Evolutionary conservation across 2,113 vertebrate genomes (phyloP), one percentile per base, ranked within the genome.

Genomic region (Hemicordylus capensis): DNA sequence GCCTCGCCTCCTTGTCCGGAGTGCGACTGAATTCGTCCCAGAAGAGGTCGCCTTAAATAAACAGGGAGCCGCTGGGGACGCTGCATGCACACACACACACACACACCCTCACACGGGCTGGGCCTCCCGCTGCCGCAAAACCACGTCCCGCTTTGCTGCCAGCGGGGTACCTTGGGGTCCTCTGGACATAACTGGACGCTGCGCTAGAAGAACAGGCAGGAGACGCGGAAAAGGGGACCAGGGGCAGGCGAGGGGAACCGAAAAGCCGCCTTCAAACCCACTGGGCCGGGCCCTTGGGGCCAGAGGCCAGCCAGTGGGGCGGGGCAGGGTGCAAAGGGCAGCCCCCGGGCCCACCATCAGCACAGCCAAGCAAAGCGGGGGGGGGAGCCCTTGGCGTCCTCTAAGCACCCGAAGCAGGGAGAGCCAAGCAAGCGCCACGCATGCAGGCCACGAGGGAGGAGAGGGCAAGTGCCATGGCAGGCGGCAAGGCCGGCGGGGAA

Each of bases 351-450:
- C 94, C 90, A 42, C 80, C 19, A 46, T 86, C 89, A 80, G 93
- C 89, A 85, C 89, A 85, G 91, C 89, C 89, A 81, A 20, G 89
- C 89, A 84, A 89, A 95, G 92, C 90, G n/a, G 91, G 14, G 2
- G 70, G 56, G 3, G 76, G 87, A 85, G 37, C 86, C 86, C 34
- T 0, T 31, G 74, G 84, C 89, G 82, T 14, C 85, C 37, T 89
- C 76, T 84, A 48, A 80, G 86, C 86, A 77, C 76, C 81, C 3
- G 37, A 81, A 74, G 90, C 1, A 14, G 69, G 48, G 22, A 83
- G 82, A 74, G 31, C 11, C 46, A 90, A 85, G 77, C 42, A 0
- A 82, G 93, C 88, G 85, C 94, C 51, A 90, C 78, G 90, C 94
- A 95, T 89, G 95, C 84, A 92, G 89, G 87, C 1, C 3, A 76